Evolutionary conservation across 2,113 vertebrate species (phyloP).

Genomic region (Beaufortia kweichowensis): DNA sequence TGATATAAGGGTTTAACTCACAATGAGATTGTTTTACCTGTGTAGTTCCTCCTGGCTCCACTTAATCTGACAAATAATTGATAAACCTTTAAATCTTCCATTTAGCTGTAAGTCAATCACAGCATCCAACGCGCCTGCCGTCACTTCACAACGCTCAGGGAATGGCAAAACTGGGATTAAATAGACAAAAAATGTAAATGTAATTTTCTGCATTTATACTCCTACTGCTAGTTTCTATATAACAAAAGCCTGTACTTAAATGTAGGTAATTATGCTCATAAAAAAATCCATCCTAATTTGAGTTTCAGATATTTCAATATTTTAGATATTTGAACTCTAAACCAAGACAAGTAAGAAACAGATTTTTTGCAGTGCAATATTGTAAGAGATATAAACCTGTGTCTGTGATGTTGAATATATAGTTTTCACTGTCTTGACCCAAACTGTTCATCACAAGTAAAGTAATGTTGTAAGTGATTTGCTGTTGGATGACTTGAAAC

Average conservation of each 20-base stretch:
- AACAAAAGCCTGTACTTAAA: too few species aligned
- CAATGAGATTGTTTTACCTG: slow-evolving; percentile 36
- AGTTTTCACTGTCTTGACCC: slow-evolving; percentile 57
- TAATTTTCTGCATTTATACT: too few species aligned
- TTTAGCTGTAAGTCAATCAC: slow-evolving; percentile 55
- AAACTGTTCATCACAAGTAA: slow-evolving; percentile 60
- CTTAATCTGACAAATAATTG: slow-evolving; percentile 59
- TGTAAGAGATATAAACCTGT: slow-evolving; percentile 58
- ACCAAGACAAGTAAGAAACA: too few species aligned
- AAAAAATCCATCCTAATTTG: too few species aligned
- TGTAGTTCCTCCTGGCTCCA: neutral
- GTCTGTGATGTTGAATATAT: slow-evolving; percentile 65
- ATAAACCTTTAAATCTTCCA: slow-evolving; percentile 47
- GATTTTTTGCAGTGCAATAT: too few species aligned
- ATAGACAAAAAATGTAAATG: neutral
- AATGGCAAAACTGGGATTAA: slow-evolving; percentile 62
- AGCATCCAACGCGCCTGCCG: slow-evolving; percentile 27
- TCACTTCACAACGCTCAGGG: slow-evolving; percentile 41
- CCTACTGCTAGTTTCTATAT: too few species aligned
- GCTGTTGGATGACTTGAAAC: slow-evolving; percentile 52
- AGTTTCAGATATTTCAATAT: too few species aligned
- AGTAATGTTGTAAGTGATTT: slow-evolving; percentile 60
- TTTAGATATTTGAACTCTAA: too few species aligned
- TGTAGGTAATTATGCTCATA: too few species aligned
- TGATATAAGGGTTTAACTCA: neutral